These are phyloP conservation scores for Neoniphon sammara DNA, from an alignment of 2,797 vertebrate genomes.

Conservation along the genomic window DNA sequence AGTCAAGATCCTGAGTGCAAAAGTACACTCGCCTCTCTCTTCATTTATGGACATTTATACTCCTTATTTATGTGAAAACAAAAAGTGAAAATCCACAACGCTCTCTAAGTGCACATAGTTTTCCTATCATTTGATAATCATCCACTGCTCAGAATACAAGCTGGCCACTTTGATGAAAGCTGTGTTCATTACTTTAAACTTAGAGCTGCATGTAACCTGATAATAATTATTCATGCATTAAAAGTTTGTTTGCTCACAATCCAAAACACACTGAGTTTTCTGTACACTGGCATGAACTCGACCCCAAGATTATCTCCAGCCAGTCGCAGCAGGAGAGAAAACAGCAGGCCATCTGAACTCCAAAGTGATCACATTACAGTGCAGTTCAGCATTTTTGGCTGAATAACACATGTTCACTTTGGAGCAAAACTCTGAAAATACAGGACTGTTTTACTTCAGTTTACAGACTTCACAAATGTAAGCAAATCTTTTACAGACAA, in stretches of 20 bases:
- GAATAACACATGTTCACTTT: not conserved
- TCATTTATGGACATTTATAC: not conserved
- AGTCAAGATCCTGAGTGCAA: not conserved
- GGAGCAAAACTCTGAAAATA: no score
- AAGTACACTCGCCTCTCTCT: not conserved
- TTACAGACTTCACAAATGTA: no score
- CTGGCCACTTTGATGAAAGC: not conserved
- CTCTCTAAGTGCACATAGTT: slow-evolving; percentile 4
- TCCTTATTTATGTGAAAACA: not conserved
- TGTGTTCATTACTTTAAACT: not conserved
- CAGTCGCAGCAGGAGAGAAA: slow-evolving; percentile 57
- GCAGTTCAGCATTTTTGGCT: slow-evolving; percentile 6
- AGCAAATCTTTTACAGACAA: no score
- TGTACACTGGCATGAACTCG: slow-evolving; percentile 57
- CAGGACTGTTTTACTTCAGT: no score
- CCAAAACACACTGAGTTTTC: slow-evolving; percentile 67
- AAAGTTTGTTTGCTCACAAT: slow-evolving; percentile 74
- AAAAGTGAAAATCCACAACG: not conserved
- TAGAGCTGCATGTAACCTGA: slow-evolving; percentile 56
- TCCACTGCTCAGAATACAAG: not conserved
- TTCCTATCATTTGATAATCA: slow-evolving; percentile 27
- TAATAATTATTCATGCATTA: slow-evolving; percentile 70
- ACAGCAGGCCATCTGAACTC: slow-evolving; percentile 51
- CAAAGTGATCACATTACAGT: slow-evolving; percentile 52
- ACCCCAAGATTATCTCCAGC: slow-evolving; percentile 61